These are phyloP conservation scores for Andrena flavipes DNA, from an alignment of 2,888 invertebrate species.

Conservation along the genomic window DNA sequence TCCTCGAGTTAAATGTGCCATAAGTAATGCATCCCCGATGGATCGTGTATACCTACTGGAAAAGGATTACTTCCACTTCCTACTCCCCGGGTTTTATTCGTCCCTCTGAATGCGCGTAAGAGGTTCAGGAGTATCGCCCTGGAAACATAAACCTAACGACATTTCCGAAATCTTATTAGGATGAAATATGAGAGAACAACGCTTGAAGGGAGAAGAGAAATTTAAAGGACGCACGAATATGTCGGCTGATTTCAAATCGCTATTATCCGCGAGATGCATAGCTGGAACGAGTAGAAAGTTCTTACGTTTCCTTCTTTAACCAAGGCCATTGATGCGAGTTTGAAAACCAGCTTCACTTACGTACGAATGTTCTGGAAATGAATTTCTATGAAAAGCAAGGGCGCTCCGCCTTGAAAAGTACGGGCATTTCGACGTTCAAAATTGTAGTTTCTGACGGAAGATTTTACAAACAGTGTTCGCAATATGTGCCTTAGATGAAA, in stretches of 20 bases:
- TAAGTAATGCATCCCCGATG: constrained; percentile 70
- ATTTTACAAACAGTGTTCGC: neutral
- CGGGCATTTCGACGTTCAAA: neutral
- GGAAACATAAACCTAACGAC: neutral
- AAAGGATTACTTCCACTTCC: constrained; percentile 58
- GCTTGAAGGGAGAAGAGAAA: neutral
- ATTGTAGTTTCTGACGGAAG: neutral
- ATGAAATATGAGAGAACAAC: neutral
- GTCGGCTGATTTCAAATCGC: constrained; percentile 1
- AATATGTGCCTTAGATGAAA: no score
- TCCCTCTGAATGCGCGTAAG: constrained; percentile 9
- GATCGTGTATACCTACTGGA: constrained; percentile 54
- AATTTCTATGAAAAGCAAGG: constrained; percentile 5
- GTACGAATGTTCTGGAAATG: neutral
- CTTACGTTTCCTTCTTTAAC: constrained; percentile 28
- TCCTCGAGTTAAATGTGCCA: constrained; percentile 68
- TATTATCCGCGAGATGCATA: constrained; percentile 24
- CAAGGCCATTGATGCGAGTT: constrained; percentile 29
- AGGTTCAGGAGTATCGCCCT: neutral
- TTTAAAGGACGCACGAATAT: constrained; percentile 14
- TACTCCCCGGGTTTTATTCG: constrained; percentile 48
- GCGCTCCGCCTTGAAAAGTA: neutral
- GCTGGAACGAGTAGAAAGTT: constrained; percentile 28
- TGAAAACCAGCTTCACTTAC: neutral
- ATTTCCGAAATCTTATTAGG: neutral